phyloP scores from a whole-genome alignment of 1,140 invertebrate species.

The Danaus plexippus region DNA sequence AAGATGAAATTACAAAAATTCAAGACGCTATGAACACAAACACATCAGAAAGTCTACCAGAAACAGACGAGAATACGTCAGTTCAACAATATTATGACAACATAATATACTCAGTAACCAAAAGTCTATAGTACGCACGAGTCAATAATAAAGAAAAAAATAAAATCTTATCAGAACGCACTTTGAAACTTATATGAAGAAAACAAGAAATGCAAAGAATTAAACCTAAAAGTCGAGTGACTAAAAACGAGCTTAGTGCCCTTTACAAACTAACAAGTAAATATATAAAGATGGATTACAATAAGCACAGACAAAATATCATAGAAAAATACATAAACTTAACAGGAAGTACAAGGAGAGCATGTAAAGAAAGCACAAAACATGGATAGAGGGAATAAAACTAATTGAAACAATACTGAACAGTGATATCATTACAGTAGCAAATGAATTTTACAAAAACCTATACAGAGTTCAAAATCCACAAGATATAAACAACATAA shows the following conservation, averaged over 20 bases:
- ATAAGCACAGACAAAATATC: conserved; percentile 11
- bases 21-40: too few relatives aligned
- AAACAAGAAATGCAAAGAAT: conserved; percentile 18
- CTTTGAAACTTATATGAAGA: conserved; percentile 5
- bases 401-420: not conserved
- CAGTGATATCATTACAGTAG: conserved; percentile 4
- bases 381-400: conserved; percentile 10
- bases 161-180: conserved; percentile 6
- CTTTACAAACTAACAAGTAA: conserved; percentile 14
- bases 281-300: conserved; percentile 14
- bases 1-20: too few relatives aligned
- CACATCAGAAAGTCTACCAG: too few relatives aligned
- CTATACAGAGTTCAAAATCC: conserved; percentile 3
- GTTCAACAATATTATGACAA: too few relatives aligned
- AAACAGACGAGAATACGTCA: too few relatives aligned
- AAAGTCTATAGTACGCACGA: conserved; percentile 1
- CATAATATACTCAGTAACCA: conserved; percentile 1
- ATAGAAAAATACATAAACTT: conserved; percentile 14
- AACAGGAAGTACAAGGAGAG: conserved; percentile 10
- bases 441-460: conserved; percentile 4
- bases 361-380: conserved; percentile 11
- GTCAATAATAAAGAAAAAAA: not conserved
- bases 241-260: conserved; percentile 6
- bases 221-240: conserved; percentile 8
- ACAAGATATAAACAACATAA: conserved; percentile 4